Evolutionary conservation across 2,113 vertebrate species (phyloP).

Genomic region (Agelaius tricolor): DNA sequence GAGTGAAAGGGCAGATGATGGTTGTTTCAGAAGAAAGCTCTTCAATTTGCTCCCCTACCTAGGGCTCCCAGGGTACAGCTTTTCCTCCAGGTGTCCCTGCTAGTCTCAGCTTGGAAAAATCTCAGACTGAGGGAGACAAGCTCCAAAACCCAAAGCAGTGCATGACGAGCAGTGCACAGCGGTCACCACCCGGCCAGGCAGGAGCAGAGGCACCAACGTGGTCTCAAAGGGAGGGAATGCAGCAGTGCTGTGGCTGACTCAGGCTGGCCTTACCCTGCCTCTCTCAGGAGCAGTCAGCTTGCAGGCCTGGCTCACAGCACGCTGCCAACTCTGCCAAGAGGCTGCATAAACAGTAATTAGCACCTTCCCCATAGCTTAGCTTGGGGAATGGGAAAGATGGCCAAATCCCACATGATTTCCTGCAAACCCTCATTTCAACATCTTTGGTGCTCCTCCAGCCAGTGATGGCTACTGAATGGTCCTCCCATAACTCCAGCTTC

Average conservation of each 20-base stretch:
- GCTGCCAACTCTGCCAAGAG: background rate
- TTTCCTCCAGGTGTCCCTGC: background rate
- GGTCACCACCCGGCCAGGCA: background rate
- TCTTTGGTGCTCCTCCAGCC: background rate
- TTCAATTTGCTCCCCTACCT: background rate
- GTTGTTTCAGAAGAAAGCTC: background rate
- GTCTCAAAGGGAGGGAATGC: background rate
- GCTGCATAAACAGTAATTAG: background rate
- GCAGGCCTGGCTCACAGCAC: accelerated
- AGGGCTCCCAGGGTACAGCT: background rate
- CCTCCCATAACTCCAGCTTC: background rate
- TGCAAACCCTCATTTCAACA: background rate
- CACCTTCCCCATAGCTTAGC: background rate
- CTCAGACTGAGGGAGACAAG: background rate
- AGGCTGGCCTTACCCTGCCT: background rate
- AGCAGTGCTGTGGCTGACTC: accelerated
- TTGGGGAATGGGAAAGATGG: background rate
- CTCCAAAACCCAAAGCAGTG: background rate
- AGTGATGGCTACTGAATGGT: background rate
- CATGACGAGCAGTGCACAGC: background rate
- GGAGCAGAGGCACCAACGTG: background rate
- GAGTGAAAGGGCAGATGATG: background rate
- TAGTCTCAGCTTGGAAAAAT: background rate
- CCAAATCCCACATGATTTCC: background rate
- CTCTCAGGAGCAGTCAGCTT: background rate